Percentiles rank a stretch among this genome's conserved stretches.
phyloP scores from a whole-genome alignment of 1,140 invertebrate species.

The Caenorhabditis elegans region DNA sequence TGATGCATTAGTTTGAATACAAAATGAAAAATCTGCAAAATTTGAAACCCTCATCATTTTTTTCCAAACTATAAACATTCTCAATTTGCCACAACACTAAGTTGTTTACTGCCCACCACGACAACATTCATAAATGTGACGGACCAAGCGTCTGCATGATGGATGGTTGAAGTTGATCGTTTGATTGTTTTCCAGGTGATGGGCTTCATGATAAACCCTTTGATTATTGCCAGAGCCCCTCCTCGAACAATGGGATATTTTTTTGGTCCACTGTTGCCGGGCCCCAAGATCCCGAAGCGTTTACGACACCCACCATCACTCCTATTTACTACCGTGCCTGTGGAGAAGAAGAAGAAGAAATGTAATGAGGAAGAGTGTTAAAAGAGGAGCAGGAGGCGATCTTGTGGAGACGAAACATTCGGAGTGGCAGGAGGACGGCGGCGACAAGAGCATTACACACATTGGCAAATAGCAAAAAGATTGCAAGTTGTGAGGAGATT shows the following conservation, averaged over 20 bases:
- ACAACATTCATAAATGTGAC: background rate
- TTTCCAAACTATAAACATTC: background rate
- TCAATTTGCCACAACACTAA: background rate
- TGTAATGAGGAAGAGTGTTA: conserved; percentile 28
- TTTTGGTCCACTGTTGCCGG: no score
- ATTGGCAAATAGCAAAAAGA: conserved; percentile 24
- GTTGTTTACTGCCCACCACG: background rate
- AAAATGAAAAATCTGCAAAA: no score
- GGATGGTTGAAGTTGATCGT: background rate
- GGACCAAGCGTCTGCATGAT: background rate
- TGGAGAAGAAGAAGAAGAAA: background rate
- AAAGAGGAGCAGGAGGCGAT: conserved; percentile 27
- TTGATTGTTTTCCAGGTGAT: conserved; percentile 18
- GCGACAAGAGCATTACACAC: conserved; percentile 32
- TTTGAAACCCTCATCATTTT: no score
- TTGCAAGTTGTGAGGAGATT: conserved; percentile 7
- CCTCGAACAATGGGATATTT: background rate
- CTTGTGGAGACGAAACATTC: conserved; percentile 24
- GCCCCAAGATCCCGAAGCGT: background rate
- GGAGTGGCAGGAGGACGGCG: conserved; percentile 4
- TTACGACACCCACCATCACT: conserved; percentile 26
- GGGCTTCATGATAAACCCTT: background rate
- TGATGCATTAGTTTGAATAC: no score
- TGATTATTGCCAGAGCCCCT: background rate
- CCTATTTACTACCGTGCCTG: conserved; percentile 18